Evolutionary conservation across 2,888 invertebrate genomes (phyloP).

Genomic region (Peribatodes rhomboidaria): DNA sequence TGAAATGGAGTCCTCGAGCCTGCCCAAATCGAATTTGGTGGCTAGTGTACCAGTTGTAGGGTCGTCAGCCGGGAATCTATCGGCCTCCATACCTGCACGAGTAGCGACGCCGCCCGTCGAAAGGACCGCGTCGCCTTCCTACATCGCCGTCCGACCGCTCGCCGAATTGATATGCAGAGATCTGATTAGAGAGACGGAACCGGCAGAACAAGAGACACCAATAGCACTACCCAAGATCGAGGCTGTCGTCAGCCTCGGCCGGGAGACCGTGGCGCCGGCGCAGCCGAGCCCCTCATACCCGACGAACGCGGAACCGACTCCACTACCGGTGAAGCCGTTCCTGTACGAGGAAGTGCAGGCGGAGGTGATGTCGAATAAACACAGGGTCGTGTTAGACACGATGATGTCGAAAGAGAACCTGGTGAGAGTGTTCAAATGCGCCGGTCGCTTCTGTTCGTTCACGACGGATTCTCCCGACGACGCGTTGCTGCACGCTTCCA

Average conservation of each 20-base stretch:
- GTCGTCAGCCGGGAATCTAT: background rate
- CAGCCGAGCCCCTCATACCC: constrained; percentile 53
- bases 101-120: constrained; percentile 34
- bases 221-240: constrained; percentile 76
- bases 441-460: constrained; percentile 77
- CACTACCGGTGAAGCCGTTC: constrained; percentile 46
- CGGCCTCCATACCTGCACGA: constrained; percentile 14
- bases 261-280: constrained; percentile 46
- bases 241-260: constrained; percentile 84
- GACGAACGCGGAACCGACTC: constrained; percentile 36
- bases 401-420: constrained; percentile 81
- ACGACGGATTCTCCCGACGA: constrained; percentile 71
- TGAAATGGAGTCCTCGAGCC: constrained; percentile 10
- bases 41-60: constrained; percentile 3
- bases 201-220: constrained; percentile 35
- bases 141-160: constrained; percentile 76
- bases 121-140: constrained; percentile 48
- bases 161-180: constrained; percentile 67
- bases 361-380: constrained; percentile 70
- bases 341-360: constrained; percentile 74
- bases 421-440: constrained; percentile 77
- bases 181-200: constrained; percentile 21
- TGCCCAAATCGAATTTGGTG: constrained; percentile 30
- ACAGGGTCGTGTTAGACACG: constrained; percentile 74
- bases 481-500: constrained; percentile 71